phyloP scores from a whole-genome alignment of 2,888 invertebrate species.

The Teinopalpus imperialis region DNA sequence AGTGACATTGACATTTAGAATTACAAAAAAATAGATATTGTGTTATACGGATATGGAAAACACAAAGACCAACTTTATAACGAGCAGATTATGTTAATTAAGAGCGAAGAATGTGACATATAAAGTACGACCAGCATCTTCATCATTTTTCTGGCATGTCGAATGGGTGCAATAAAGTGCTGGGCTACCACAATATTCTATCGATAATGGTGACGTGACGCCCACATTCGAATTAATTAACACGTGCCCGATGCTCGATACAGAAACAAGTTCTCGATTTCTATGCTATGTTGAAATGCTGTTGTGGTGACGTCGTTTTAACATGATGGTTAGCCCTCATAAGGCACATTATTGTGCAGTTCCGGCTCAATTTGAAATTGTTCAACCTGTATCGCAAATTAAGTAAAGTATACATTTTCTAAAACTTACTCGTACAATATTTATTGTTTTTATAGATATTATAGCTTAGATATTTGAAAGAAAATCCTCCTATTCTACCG shows the following conservation, averaged over 20 bases:
- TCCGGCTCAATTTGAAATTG: conserved; percentile 38
- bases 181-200: conserved; percentile 74
- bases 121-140: conserved; percentile 50
- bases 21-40: conserved; percentile 19
- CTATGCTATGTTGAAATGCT: conserved; percentile 64
- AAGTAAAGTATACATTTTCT: background rate
- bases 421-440: too few species aligned
- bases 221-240: conserved; percentile 78
- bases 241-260: conserved; percentile 60
- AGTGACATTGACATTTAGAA: conserved; percentile 25
- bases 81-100: conserved; percentile 37
- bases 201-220: conserved; percentile 70
- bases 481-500: too few species aligned
- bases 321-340: conserved; percentile 64
- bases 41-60: conserved; percentile 27
- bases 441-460: too few species aligned
- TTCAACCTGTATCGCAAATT: conserved; percentile 11
- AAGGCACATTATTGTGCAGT: conserved; percentile 62
- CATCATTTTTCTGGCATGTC: conserved; percentile 63
- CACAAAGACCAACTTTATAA: conserved; percentile 21
- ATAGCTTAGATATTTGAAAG: too few species aligned
- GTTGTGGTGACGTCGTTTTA: conserved; percentile 68
- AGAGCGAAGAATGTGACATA: conserved; percentile 46
- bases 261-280: conserved; percentile 66
- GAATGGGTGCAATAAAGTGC: conserved; percentile 65